A percentile compares a stretch with the other conserved stretches of the same genome.
phyloP scores from a whole-genome alignment of 2,888 invertebrate genomes.

The Ommatoiulus sabulosus region DNA sequence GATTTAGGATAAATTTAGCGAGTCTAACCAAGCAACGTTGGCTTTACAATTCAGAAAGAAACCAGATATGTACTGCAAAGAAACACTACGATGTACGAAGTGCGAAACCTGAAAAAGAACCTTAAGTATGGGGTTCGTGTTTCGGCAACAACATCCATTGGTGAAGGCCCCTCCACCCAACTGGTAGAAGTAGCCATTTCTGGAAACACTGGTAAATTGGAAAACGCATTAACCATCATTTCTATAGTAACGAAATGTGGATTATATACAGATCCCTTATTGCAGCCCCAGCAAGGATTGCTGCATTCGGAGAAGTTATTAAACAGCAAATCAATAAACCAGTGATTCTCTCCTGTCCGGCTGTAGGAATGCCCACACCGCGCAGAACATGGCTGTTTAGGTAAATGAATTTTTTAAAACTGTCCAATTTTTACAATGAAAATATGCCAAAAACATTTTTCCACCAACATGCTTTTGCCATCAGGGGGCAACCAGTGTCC shows the following conservation, averaged over 20 bases:
- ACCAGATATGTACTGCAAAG: constrained; percentile 41
- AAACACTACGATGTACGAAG: constrained; percentile 48
- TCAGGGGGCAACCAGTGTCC: not conserved
- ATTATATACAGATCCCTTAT: not conserved
- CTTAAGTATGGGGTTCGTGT: constrained; percentile 48
- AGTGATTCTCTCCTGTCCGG: constrained; percentile 49
- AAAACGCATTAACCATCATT: not conserved
- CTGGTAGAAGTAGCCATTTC: constrained; percentile 20
- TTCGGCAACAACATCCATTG: constrained; percentile 53
- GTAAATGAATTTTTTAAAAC: not conserved
- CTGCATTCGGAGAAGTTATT: constrained; percentile 4
- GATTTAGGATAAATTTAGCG: not conserved
- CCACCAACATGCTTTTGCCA: not conserved
- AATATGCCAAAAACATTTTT: no score
- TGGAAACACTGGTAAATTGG: constrained; percentile 3
- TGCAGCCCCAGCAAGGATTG: constrained; percentile 47
- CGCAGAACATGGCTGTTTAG: constrained; percentile 51
- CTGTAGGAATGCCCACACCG: constrained; percentile 54
- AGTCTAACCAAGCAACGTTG: not conserved
- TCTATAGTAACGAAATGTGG: not conserved
- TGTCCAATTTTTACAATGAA: no score
- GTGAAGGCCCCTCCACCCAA: constrained; percentile 51
- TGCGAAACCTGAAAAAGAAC: constrained; percentile 29
- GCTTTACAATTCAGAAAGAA: constrained; percentile 51
- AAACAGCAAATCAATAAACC: constrained; percentile 26